Evolutionary conservation across 2,888 invertebrate genomes (phyloP).

Genomic region (Actias luna): DNA sequence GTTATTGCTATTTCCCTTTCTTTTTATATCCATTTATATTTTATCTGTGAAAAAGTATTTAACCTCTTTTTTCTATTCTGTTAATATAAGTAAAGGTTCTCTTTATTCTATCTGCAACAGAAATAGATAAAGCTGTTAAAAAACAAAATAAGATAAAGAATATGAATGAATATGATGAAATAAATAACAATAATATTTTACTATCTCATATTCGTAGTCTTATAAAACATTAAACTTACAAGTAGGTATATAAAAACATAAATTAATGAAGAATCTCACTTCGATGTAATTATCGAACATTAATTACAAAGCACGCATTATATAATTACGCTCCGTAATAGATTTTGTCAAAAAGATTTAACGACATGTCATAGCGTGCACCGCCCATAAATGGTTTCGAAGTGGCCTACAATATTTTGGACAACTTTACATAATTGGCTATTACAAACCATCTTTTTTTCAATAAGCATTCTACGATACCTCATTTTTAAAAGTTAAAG

Average conservation of each 20-base stretch:
- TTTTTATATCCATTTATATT: too few relatives aligned
- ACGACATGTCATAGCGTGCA: slow-evolving; percentile 50
- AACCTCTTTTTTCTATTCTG: too few relatives aligned
- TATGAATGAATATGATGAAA: too few relatives aligned
- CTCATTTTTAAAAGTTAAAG: slow-evolving; percentile 66
- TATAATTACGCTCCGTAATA: slow-evolving; percentile 31
- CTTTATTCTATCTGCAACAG: too few relatives aligned
- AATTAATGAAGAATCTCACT: slow-evolving; percentile 20
- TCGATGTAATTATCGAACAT: slow-evolving; percentile 18
- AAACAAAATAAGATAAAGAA: too few relatives aligned
- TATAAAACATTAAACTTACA: not conserved
- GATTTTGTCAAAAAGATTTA: slow-evolving; percentile 52
- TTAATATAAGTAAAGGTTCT: too few relatives aligned
- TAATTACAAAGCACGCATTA: slow-evolving; percentile 22
- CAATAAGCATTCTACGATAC: slow-evolving; percentile 57
- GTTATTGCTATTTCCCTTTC: too few relatives aligned
- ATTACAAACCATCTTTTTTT: slow-evolving; percentile 62
- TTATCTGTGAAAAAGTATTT: too few relatives aligned
- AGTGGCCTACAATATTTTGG: slow-evolving; percentile 16
- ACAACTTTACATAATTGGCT: slow-evolving; percentile 61
- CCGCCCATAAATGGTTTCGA: slow-evolving; percentile 46
- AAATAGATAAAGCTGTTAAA: too few relatives aligned
- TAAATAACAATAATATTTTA: too few relatives aligned
- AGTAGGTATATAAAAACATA: slow-evolving; percentile 2
- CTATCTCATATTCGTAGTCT: too few relatives aligned